Evolutionary conservation across 1,140 invertebrate species (phyloP).

Genomic region (Rhagoletis zephyria): DNA sequence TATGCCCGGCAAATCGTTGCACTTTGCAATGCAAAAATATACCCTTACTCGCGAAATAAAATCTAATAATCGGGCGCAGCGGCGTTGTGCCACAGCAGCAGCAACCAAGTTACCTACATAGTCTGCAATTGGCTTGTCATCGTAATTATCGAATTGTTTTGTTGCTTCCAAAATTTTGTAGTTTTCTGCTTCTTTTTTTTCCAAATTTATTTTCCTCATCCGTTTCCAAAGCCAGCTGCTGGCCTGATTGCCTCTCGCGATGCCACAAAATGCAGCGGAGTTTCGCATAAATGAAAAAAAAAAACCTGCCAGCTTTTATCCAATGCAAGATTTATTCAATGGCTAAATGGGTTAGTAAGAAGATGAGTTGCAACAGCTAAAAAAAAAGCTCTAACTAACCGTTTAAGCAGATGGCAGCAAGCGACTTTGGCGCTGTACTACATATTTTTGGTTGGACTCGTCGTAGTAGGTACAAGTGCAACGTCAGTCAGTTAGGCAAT

Average conservation of each 20-base stretch:
- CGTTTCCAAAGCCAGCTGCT: neutral
- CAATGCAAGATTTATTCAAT: neutral
- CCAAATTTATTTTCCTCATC: neutral
- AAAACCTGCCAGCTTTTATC: neutral
- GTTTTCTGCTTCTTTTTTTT: neutral
- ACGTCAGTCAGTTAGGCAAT: neutral
- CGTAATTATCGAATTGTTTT: conserved; percentile 54
- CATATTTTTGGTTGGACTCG: neutral
- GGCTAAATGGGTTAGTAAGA: neutral
- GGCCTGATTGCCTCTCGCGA: neutral
- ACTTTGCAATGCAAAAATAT: neutral
- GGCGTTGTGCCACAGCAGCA: neutral
- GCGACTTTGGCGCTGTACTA: neutral
- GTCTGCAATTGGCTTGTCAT: conserved; percentile 53
- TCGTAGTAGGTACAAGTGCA: neutral
- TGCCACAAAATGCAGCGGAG: too few relatives aligned
- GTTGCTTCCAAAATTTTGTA: neutral
- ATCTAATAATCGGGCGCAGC: too few relatives aligned
- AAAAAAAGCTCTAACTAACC: neutral
- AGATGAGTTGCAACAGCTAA: neutral
- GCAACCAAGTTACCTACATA: neutral
- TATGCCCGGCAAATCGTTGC: neutral
- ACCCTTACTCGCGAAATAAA: neutral
- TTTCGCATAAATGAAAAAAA: too few relatives aligned
- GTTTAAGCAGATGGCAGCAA: neutral